These are phyloP conservation scores for Amblyteles armatorius DNA, from an alignment of 2,888 invertebrate species.

Conservation along the genomic window DNA sequence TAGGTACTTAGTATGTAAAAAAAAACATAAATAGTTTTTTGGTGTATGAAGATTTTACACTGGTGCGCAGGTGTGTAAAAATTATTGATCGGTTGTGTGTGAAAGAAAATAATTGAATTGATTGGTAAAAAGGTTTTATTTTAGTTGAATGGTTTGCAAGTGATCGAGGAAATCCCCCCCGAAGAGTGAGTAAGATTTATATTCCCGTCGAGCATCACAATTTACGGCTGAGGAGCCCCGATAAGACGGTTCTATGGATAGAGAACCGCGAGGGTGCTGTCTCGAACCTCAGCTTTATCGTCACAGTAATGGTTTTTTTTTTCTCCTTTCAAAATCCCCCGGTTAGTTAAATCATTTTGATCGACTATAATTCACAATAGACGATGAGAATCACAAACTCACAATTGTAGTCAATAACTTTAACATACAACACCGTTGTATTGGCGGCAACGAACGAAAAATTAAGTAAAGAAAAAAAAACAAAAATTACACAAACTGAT, in stretches of 20 bases:
- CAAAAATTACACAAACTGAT: constrained; percentile 51
- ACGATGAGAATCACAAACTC: constrained; percentile 66
- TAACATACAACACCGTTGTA: constrained; percentile 69
- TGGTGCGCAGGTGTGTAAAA: constrained; percentile 76
- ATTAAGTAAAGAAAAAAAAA: constrained; percentile 28
- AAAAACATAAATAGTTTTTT: constrained; percentile 66
- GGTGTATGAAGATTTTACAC: constrained; percentile 76
- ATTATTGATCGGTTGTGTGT: constrained; percentile 78
- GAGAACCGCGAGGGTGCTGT: not conserved
- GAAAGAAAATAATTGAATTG: constrained; percentile 73
- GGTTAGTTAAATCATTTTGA: constrained; percentile 47
- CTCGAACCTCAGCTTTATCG: constrained; percentile 4
- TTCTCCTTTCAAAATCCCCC: constrained; percentile 8
- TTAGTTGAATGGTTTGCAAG: constrained; percentile 70
- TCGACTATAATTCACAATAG: constrained; percentile 43
- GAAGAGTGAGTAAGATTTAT: constrained; percentile 57
- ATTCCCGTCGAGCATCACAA: constrained; percentile 40
- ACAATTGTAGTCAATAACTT: constrained; percentile 76
- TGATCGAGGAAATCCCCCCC: constrained; percentile 47
- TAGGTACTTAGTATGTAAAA: constrained; percentile 72
- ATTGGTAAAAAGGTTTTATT: constrained; percentile 66
- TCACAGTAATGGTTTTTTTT: constrained; percentile 6
- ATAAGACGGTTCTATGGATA: constrained; percentile 7
- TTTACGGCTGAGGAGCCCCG: not conserved
- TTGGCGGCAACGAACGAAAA: constrained; percentile 57